These are phyloP conservation scores for Ceratoteleas bidentatus DNA, from an alignment of 1,140 invertebrate genomes.

Conservation along the genomic window DNA sequence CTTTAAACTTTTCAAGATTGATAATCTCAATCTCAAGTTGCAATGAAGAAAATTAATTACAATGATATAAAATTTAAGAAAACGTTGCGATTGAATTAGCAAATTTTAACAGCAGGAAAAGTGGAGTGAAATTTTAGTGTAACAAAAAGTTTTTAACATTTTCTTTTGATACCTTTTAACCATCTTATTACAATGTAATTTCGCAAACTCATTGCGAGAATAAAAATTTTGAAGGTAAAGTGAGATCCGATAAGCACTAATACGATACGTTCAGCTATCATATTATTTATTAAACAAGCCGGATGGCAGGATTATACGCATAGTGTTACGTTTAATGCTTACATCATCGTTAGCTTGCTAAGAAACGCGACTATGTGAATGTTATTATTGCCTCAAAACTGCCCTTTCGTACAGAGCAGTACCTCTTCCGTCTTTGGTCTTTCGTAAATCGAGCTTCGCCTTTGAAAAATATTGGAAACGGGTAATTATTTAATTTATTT, in stretches of 20 bases:
- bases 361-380: slow-evolving; percentile 64
- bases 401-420: slow-evolving; percentile 1
- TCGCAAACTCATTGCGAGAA: not conserved
- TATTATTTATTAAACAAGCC: slow-evolving; percentile 81
- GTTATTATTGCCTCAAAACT: slow-evolving; percentile 77
- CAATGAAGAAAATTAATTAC: no score
- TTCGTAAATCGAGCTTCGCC: no score
- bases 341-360: slow-evolving; percentile 64
- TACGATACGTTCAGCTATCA: slow-evolving; percentile 70
- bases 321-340: slow-evolving; percentile 76
- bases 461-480: no score
- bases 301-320: slow-evolving; percentile 76
- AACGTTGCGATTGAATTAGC: no score
- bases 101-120: no score
- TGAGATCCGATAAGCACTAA: slow-evolving; percentile 57
- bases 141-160: not conserved
- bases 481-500: no score
- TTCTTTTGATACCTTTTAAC: not conserved
- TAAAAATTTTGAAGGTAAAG: slow-evolving; percentile 40
- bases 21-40: no score
- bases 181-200: not conserved
- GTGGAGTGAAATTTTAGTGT: no score
- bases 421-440: slow-evolving; percentile 38
- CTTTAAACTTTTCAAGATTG: no score
- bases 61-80: no score